Evolutionary conservation across 2,797 vertebrate species (phyloP).

Genomic region (Graptemys geographica): DNA sequence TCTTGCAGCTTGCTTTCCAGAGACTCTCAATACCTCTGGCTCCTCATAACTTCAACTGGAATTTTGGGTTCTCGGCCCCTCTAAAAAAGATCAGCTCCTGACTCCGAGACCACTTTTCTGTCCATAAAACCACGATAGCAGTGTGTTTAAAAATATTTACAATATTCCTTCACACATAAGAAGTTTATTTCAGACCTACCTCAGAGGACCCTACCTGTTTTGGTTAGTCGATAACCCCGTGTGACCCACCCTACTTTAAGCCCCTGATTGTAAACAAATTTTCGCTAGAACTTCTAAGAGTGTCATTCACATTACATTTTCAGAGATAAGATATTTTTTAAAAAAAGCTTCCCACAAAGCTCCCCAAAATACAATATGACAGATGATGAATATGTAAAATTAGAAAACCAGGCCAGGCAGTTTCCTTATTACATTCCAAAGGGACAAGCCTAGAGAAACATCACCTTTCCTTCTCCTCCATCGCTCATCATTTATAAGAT

Average conservation of each 20-base stretch:
- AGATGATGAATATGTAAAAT: not conserved
- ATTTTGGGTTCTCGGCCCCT: not conserved
- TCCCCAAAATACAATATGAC: constrained; percentile 1
- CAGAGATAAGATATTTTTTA: not conserved
- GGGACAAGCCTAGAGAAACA: not conserved
- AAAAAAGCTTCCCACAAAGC: accelerated
- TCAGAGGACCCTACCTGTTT: not conserved
- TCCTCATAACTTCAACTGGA: not conserved
- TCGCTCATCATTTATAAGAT: not conserved
- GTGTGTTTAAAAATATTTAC: not conserved
- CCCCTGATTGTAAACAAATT: not conserved
- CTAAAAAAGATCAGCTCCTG: not conserved
- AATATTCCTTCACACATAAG: not conserved
- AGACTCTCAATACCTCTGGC: not conserved
- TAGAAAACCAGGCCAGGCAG: not conserved
- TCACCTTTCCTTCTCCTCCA: not conserved
- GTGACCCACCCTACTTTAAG: not conserved
- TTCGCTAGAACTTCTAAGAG: not conserved
- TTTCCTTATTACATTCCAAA: not conserved
- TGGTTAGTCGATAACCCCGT: not conserved
- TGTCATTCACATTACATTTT: not conserved
- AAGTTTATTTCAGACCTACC: not conserved
- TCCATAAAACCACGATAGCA: not conserved
- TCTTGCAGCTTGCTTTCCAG: not conserved
- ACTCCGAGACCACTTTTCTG: not conserved